Conservation (phyloP, 92 coral and sea anemone species). For the Pocillopora meandrina region DNA sequence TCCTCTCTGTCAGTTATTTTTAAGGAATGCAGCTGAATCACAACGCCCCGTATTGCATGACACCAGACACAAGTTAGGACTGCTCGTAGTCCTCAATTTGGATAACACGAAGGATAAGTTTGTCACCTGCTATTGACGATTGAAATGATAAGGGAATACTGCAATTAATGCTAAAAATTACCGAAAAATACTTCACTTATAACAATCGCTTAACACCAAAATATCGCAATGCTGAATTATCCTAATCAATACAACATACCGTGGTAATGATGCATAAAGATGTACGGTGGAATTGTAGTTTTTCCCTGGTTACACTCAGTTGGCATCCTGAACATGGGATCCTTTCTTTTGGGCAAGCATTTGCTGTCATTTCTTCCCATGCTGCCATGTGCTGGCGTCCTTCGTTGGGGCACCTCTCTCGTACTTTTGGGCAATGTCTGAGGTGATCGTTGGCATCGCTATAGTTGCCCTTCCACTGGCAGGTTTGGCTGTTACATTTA, state of each 20-base stretch:
- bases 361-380: not conserved
- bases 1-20: too few species aligned
- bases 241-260: not conserved
- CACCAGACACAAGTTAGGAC: too few species aligned
- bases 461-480: not conserved
- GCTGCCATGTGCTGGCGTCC: not conserved
- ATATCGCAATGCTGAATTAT: too few species aligned
- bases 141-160: too few species aligned
- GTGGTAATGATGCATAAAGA: not conserved
- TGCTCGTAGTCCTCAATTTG: too few species aligned
- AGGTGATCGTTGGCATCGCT: not conserved
- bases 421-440: not conserved
- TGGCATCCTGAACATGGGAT: not conserved
- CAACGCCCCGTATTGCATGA: too few species aligned
- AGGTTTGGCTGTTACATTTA: not conserved
- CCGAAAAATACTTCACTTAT: too few species aligned
- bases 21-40: too few species aligned
- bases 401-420: not conserved
- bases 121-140: too few species aligned
- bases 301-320: not conserved
- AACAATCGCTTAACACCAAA: too few species aligned
- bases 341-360: not conserved
- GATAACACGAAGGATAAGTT: too few species aligned
- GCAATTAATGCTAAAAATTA: too few species aligned
- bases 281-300: not conserved